Evolutionary conservation across 2,113 vertebrate genomes (phyloP), one percentile per base, ranked within the genome.

Genomic region (Bos javanicus): DNA sequence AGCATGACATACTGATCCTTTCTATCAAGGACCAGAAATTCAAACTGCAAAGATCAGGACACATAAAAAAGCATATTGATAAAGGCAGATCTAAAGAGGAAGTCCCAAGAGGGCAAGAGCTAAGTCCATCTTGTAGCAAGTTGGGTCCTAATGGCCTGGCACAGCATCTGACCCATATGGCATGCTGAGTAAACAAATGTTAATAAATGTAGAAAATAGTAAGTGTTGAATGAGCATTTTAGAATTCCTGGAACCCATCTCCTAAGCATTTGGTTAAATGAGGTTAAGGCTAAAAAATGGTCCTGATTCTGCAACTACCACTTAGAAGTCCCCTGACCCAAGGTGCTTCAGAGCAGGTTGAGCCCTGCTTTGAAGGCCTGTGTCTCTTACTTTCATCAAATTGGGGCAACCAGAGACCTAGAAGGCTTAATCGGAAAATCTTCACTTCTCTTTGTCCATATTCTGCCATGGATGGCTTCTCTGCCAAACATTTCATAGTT

Each of bases 401-500:
- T 19, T 19, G 90, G 36, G 93, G 84, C 64, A 67, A 74, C 85
- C 84, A 62, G 67, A 33, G 39, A 7, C 71, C 84, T 71, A 39
- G 33, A 71, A 74, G 83, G 12, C 86, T 74, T 43, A 33, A 64
- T 54, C 30, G 9, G 92, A 97, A 95, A 95, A 50, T 46, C 81
- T 95, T 90, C 46, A 16, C 84, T 87, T 71, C 50, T 92, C 90
- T 95, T 96, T 96, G 94, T 97, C 96, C 82, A 43, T 71, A 76
- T 92, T 85, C 92, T 93, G 81, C 95, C 91, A 74, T 2, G 25
- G 89, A 78, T 17, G 30, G 82, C 62, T 90, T 97, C 87, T 97
- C 92, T 97, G 96, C 97, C 97, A 98, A 98, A 98, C 96, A 95
- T 96, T 98, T 98, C 96, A 97, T 96, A 98, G 98, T 91, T 95